phyloP scores from a whole-genome alignment of 1,140 invertebrate species.

The Zaprionus ghesquierei region DNA sequence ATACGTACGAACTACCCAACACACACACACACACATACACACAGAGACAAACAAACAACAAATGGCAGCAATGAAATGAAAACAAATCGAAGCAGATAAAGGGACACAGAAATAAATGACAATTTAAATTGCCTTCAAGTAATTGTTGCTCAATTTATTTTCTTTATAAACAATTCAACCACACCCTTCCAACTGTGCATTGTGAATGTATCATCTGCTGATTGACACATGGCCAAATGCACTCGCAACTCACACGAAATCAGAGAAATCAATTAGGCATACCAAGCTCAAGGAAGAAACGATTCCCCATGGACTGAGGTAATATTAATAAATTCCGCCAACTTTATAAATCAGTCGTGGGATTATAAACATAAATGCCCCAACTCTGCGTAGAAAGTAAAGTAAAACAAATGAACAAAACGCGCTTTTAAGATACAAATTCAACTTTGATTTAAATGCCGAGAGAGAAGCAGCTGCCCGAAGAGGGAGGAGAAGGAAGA shows the following conservation, averaged over 20 bases:
- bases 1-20: conserved; percentile 40
- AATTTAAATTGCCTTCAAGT: conserved; percentile 59
- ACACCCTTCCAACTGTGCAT: neutral
- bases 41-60: conserved; percentile 13
- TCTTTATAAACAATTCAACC: conserved; percentile 40
- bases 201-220: conserved; percentile 51
- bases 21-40: neutral
- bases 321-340: neutral
- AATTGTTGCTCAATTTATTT: conserved; percentile 51
- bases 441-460: conserved; percentile 13
- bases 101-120: conserved; percentile 41
- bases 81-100: conserved; percentile 64
- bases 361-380: neutral
- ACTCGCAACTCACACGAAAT: conserved; percentile 9
- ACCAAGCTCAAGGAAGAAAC: too few species aligned
- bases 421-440: conserved; percentile 49
- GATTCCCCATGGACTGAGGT: too few species aligned
- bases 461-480: neutral
- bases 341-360: neutral
- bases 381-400: neutral
- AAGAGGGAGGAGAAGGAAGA: neutral
- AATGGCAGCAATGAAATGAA: conserved; percentile 63
- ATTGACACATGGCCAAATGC: conserved; percentile 16
- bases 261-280: conserved; percentile 10
- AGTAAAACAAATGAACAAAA: neutral